Base-by-base conservation (phyloP, 2,113 vertebrate species). In the Laticauda colubrina region DNA sequence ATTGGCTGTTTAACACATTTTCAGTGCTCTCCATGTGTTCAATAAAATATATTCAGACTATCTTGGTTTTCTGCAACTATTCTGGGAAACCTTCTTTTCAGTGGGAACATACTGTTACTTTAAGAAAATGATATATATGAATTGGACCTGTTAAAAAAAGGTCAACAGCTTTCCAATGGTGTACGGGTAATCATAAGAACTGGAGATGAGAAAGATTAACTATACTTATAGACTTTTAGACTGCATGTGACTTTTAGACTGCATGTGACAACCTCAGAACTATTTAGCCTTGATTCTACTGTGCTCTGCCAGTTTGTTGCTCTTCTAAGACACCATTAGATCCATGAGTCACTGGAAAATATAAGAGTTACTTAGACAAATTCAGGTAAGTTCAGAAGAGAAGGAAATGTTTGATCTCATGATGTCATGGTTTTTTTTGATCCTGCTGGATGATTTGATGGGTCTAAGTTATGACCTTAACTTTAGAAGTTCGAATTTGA, bases 21-120 rank as follows among this genome's bases (percentile, higher is more conserved):
- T 64, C 12, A 34, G 88, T 53, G 81, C 81, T 93, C 45, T 29
- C 26, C 45, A 4, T 90, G 92, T 86, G 81, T 87, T 90, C 54
- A 93, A 90, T 93, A 93, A 90, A 93, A 90, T 56, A 48, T 93
- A 90, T 53, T 54, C 75, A 26, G 75, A 93, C 61, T 87, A 43
- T 57, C 48, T 64, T 53, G 61, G n/a, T 87, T 34, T 64, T 64
- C 45, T 87, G 88, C 55, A 87, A 81, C n/a, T 10, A 15, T 87
- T 51, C 56, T 93, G 81, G 23, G 14, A 64, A 90, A 18, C n/a
- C 43, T 87, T 14, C 18, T 90, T 64, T 53, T 90, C 75, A 90
- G 59, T 85, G 55, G 2, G 43, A 61, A 61, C 29, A 61, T 90
- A 15, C 55, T 61, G 53, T 39, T 59, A 86, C 75, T 34, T 59